Percentiles rank a stretch among this genome's conserved stretches.
Evolutionary conservation across 1,140 invertebrate species (phyloP).

Genomic region (Lucilia cuprina): DNA sequence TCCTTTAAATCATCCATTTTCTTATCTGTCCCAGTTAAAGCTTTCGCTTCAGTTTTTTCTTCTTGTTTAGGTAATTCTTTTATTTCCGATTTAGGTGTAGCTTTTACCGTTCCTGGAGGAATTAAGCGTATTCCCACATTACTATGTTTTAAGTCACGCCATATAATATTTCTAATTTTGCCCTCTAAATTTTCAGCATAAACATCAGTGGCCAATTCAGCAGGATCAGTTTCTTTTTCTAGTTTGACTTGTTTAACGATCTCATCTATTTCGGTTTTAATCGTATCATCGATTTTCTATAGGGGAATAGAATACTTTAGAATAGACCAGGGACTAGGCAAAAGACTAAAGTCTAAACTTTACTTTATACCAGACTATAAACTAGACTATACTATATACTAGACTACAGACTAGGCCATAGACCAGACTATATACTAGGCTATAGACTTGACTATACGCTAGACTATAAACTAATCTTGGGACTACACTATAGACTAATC

Average conservation of each 20-base stretch:
- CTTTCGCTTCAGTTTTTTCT: no score
- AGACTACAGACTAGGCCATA: no score
- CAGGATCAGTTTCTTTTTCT: constrained; percentile 16
- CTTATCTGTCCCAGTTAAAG: no score
- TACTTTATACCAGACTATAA: no score
- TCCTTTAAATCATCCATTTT: not conserved
- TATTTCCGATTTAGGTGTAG: not conserved
- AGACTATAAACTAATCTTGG: no score
- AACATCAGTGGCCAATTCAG: constrained; percentile 77
- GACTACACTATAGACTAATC: no score
- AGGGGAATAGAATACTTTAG: not conserved
- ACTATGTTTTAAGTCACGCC: constrained; percentile 50
- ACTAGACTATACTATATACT: no score
- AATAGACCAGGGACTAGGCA: not conserved
- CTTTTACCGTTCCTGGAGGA: not conserved
- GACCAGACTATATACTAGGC: no score
- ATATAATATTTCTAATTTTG: constrained; percentile 52
- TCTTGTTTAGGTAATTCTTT: not conserved
- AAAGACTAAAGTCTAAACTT: not conserved
- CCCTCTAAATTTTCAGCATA: constrained; percentile 68
- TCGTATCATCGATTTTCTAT: constrained; percentile 31
- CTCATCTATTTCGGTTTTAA: not conserved
- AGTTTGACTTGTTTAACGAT: not conserved
- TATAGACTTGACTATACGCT: no score
- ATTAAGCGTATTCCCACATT: not conserved